These are phyloP conservation scores for Sinopyrophorus schimmeli DNA, from an alignment of 2,888 invertebrate species.

Conservation along the genomic window DNA sequence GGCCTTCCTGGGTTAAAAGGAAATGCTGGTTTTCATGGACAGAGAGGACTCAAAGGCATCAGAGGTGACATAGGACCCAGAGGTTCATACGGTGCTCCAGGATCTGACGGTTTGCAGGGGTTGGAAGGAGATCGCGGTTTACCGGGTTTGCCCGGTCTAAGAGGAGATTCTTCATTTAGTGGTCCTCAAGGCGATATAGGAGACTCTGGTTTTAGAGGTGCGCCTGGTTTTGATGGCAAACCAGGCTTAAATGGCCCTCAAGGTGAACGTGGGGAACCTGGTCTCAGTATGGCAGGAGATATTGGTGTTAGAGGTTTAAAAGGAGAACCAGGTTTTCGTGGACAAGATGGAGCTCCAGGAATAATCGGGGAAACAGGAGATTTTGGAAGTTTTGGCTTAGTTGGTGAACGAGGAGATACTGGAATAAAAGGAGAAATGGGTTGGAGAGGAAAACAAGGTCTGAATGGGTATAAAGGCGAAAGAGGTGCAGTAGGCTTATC, in stretches of 20 bases:
- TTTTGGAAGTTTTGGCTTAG: conserved; percentile 38
- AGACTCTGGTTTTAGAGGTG: conserved; percentile 56
- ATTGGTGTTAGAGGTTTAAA: conserved; percentile 54
- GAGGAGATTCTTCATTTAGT: conserved; percentile 65
- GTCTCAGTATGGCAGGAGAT: conserved; percentile 44
- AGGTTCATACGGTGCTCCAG: conserved; percentile 46
- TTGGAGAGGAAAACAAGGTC: conserved; percentile 33
- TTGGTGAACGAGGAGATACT: conserved; percentile 59
- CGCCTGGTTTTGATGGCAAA: conserved; percentile 57
- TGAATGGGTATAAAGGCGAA: conserved; percentile 58
- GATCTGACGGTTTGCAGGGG: conserved; percentile 55
- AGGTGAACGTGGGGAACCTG: conserved; percentile 36
- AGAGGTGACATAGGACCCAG: conserved; percentile 52
- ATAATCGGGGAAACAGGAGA: conserved; percentile 36
- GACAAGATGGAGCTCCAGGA: conserved; percentile 41
- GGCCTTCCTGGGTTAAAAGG: conserved; percentile 53
- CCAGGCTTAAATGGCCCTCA: conserved; percentile 57
- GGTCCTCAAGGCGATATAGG: conserved; percentile 67
- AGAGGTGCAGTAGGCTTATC: conserved; percentile 58
- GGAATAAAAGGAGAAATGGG: conserved; percentile 57
- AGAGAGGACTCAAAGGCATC: conserved; percentile 59
- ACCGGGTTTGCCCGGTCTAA: conserved; percentile 48
- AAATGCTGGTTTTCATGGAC: conserved; percentile 53
- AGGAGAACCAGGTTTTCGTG: conserved; percentile 40
- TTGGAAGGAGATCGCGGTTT: conserved; percentile 54